Evolutionary conservation across 37 sponge, comb jelly and placozoan species (phyloP).

Genomic region (Haliclona indistincta): DNA sequence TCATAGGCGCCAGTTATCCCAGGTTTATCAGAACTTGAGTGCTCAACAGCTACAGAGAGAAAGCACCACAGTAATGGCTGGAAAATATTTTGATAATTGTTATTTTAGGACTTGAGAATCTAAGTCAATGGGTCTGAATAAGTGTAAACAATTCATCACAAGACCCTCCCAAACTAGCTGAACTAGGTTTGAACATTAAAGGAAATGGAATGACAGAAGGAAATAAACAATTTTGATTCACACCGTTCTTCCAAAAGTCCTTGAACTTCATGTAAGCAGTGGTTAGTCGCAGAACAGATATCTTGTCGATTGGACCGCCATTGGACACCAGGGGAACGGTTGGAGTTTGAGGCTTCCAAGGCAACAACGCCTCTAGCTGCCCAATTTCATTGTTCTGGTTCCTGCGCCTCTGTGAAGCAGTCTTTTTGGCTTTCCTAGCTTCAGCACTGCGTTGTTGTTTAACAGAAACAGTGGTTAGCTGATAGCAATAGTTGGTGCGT

Average conservation of each 20-base stretch:
- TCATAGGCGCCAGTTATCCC: background rate
- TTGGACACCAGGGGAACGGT: background rate
- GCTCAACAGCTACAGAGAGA: too few species aligned
- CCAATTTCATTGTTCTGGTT: slow-evolving; percentile 62
- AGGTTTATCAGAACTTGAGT: too few species aligned
- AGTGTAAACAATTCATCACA: too few species aligned
- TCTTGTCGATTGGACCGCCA: slow-evolving; percentile 48
- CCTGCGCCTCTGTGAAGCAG: slow-evolving; percentile 5
- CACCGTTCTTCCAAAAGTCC: slow-evolving; percentile 32
- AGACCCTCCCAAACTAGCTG: too few species aligned
- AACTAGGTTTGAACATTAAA: background rate
- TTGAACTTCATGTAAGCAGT: slow-evolving; percentile 60
- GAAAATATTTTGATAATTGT: too few species aligned
- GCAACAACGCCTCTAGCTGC: slow-evolving; percentile 30
- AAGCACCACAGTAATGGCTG: too few species aligned
- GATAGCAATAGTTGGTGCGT: too few species aligned
- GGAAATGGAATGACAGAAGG: background rate
- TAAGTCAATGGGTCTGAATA: too few species aligned
- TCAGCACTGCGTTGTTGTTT: too few species aligned
- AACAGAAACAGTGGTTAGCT: too few species aligned
- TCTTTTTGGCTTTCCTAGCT: background rate
- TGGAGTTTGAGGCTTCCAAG: slow-evolving; percentile 1
- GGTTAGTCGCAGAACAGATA: slow-evolving; percentile 60
- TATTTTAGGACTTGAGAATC: too few species aligned
- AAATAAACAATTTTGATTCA: slow-evolving; percentile 28